These are phyloP conservation scores for Acrossocheilus wenchowensis DNA, from an alignment of 2,797 vertebrate species.

Conservation along the genomic window DNA sequence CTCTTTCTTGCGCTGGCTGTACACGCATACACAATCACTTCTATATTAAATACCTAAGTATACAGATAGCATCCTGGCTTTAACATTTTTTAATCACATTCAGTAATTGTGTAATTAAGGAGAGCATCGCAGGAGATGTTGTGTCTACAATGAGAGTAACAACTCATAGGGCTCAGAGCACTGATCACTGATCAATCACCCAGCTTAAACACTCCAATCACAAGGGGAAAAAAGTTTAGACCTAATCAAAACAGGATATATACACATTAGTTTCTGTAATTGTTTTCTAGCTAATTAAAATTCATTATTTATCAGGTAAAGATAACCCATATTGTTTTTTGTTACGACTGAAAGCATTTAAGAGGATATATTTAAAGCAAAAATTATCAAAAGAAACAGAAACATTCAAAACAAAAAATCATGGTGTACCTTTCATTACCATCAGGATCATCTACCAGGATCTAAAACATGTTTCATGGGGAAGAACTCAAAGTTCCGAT, in stretches of 20 bases:
- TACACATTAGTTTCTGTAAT: conserved; percentile 47
- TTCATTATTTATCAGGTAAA: not conserved
- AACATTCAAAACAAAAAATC: conserved; percentile 18
- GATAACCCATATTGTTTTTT: conserved; percentile 6
- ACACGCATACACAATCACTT: not conserved
- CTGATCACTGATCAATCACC: conserved; percentile 55
- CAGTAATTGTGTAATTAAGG: conserved; percentile 18
- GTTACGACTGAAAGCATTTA: conserved; percentile 1
- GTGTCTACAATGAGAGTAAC: conserved; percentile 64
- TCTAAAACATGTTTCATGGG: conserved; percentile 53
- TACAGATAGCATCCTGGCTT: conserved; percentile 46
- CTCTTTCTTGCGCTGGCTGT: not conserved
- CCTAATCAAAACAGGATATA: conserved; percentile 42
- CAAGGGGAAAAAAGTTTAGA: conserved; percentile 49
- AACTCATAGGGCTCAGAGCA: conserved; percentile 53
- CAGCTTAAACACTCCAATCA: conserved; percentile 62
- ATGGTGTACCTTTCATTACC: conserved; percentile 48
- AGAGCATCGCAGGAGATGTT: conserved; percentile 48
- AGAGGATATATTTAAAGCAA: not conserved
- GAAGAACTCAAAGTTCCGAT: conserved; percentile 48
- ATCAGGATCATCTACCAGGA: conserved; percentile 49
- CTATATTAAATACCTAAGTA: not conserved
- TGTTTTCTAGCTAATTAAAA: conserved; percentile 25
- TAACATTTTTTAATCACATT: conserved; percentile 49
- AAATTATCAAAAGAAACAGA: conserved; percentile 12